Evolutionary conservation across 2,888 invertebrate genomes (phyloP).

Genomic region (Griposia aprilina): DNA sequence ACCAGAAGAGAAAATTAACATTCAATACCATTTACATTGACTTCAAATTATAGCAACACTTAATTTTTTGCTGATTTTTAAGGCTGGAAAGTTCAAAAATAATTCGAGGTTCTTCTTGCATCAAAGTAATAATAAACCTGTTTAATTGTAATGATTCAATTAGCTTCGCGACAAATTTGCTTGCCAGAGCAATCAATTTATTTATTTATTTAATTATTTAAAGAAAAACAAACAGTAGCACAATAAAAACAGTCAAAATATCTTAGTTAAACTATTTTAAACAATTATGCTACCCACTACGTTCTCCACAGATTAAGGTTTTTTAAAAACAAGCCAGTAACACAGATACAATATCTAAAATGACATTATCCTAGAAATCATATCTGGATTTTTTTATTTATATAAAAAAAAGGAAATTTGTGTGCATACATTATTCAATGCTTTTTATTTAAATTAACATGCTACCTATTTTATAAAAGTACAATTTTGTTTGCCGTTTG

Average conservation of each 20-base stretch:
- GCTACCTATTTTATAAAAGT: neutral
- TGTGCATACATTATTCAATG: too few relatives aligned
- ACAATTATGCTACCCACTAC: too few relatives aligned
- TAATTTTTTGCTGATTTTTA: neutral
- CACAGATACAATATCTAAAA: too few relatives aligned
- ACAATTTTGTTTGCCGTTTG: neutral
- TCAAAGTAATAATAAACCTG: neutral
- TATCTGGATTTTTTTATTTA: too few relatives aligned
- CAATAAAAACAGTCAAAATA: too few relatives aligned
- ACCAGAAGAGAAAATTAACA: slow-evolving; percentile 16
- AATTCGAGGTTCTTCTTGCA: neutral
- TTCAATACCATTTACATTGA: slow-evolving; percentile 20
- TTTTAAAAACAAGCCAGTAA: too few relatives aligned
- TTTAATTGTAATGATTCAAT: neutral
- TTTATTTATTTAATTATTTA: too few relatives aligned
- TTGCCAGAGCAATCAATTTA: neutral
- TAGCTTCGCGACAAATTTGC: neutral
- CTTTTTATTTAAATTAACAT: neutral
- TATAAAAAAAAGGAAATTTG: too few relatives aligned
- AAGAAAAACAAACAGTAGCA: too few relatives aligned
- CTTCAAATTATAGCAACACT: neutral
- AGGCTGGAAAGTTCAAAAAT: neutral
- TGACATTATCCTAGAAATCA: too few relatives aligned
- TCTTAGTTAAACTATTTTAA: too few relatives aligned
- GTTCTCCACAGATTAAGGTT: too few relatives aligned